These are phyloP conservation scores for Macrocentrus cingulum DNA, from an alignment of 1,140 invertebrate genomes.

Conservation along the genomic window DNA sequence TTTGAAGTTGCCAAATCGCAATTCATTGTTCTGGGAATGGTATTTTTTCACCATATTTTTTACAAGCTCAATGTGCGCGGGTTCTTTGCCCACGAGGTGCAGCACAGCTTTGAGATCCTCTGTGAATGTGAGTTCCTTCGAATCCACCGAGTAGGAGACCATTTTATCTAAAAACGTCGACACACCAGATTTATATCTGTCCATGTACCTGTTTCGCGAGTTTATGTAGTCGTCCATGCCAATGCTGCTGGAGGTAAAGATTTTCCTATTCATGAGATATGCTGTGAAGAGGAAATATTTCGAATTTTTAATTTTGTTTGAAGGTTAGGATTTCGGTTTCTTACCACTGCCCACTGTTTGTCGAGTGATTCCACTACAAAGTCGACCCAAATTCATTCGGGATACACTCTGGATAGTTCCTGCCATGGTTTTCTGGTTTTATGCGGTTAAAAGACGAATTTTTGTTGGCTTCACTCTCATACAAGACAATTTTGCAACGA, in stretches of 20 bases:
- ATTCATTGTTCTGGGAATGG: conserved; percentile 69
- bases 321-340: conserved; percentile 32
- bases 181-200: conserved; percentile 60
- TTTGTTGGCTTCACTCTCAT: too few species aligned
- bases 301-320: conserved; percentile 1
- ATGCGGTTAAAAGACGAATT: too few species aligned
- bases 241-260: conserved; percentile 62
- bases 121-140: conserved; percentile 73
- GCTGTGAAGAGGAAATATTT: conserved; percentile 29
- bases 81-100: conserved; percentile 64
- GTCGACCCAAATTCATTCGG: conserved; percentile 20
- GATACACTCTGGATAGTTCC: conserved; percentile 21
- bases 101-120: conserved; percentile 84
- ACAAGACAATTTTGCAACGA: too few species aligned
- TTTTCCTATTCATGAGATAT: conserved; percentile 37
- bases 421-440: conserved; percentile 32
- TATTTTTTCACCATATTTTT: conserved; percentile 72
- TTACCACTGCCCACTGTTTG: conserved; percentile 30
- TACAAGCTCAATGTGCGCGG: conserved; percentile 67
- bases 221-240: conserved; percentile 65
- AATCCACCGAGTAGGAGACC: conserved; percentile 61
- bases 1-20: conserved; percentile 74
- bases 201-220: conserved; percentile 54
- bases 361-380: conserved; percentile 19
- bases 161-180: conserved; percentile 74